Evolutionary conservation across 2,113 vertebrate genomes (phyloP).

Genomic region (Chaenocephalus aceratus): DNA sequence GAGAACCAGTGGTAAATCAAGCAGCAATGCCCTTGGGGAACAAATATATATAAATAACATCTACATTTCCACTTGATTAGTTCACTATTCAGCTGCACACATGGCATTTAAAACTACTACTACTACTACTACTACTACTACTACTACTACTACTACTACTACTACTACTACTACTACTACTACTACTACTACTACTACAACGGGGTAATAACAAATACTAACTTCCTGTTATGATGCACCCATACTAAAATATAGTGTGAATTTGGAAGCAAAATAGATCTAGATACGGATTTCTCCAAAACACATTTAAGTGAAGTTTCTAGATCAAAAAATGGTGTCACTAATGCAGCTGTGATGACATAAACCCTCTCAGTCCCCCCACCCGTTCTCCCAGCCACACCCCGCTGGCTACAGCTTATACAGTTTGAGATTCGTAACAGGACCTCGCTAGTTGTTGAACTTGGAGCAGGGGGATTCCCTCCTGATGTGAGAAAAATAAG

Average conservation of each 20-base stretch:
- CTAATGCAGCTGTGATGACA: constrained; percentile 51
- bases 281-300: constrained; percentile 16
- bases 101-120: background rate
- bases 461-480: constrained; percentile 19
- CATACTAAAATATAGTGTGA: constrained; percentile 11
- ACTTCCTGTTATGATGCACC: background rate
- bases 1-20: background rate
- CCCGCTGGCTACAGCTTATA: constrained; percentile 38
- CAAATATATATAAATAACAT: background rate
- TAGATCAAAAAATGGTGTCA: constrained; percentile 26
- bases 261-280: constrained; percentile 6
- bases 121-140: background rate
- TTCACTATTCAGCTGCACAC: background rate
- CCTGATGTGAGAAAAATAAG: constrained; percentile 53
- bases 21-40: background rate
- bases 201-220: background rate
- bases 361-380: constrained; percentile 10
- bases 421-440: constrained; percentile 25
- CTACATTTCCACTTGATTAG: background rate
- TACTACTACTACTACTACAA: background rate
- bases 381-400: constrained; percentile 34
- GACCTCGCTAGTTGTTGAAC: constrained; percentile 35
- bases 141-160: background rate
- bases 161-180: background rate
- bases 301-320: constrained; percentile 24